A percentile compares a stretch with the other conserved stretches of the same genome.
phyloP scores from a whole-genome alignment of 2,113 vertebrate genomes.

The Mastomys coucha region DNA sequence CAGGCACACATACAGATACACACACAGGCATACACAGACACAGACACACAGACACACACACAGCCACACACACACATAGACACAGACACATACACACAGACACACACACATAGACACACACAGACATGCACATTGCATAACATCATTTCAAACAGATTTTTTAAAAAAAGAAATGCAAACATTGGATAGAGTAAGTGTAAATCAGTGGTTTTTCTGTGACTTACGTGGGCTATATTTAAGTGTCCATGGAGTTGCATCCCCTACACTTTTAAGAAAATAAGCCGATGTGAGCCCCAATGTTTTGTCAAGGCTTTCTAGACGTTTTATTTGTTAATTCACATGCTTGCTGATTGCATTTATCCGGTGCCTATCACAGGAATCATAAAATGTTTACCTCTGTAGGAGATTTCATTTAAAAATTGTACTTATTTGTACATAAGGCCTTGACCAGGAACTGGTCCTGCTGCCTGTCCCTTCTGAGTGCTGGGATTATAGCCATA shows the following conservation, averaged over 20 bases:
- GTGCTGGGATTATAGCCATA: too few species aligned
- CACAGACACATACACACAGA: too few species aligned
- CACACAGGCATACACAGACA: too few species aligned
- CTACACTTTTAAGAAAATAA: not conserved
- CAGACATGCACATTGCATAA: not conserved
- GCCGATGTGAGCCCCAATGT: not conserved
- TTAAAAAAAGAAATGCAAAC: slow-evolving; percentile 36
- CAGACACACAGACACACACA: too few species aligned
- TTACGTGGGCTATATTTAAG: not conserved
- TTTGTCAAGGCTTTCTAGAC: slow-evolving; percentile 9
- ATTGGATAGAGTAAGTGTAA: not conserved
- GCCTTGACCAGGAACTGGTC: not conserved
- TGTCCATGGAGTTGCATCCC: not conserved
- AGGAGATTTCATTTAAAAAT: not conserved
- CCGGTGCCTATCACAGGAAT: not conserved
- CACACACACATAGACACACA: too few species aligned
- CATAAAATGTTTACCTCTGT: not conserved
- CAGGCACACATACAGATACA: too few species aligned
- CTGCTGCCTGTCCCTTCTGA: not conserved
- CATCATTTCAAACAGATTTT: slow-evolving; percentile 12
- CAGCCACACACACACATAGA: too few species aligned
- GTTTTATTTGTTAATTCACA: not conserved
- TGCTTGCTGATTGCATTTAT: not conserved
- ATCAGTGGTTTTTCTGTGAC: not conserved
- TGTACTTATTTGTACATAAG: not conserved